Conservation (phyloP, 2,888 invertebrate species). For the Diloba caeruleocephala region DNA sequence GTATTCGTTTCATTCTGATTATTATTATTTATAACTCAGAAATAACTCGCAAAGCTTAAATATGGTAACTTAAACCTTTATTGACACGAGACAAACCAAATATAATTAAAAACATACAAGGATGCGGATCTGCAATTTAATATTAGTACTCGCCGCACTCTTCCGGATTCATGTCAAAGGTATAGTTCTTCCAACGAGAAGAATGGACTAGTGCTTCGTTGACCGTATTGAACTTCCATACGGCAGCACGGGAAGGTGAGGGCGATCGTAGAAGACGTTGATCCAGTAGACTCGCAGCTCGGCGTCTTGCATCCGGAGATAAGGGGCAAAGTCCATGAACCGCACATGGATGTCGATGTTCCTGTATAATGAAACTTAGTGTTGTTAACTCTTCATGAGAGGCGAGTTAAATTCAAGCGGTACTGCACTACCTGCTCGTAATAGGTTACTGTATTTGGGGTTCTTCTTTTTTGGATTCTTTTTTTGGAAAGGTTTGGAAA, state of each 20-base stretch:
- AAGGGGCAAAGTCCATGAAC: conserved; percentile 69
- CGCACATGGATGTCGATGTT: conserved; percentile 58
- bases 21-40: conserved; percentile 12
- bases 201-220: conserved; percentile 79
- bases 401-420: no score
- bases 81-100: conserved; percentile 34
- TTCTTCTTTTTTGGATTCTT: no score
- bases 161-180: conserved; percentile 64
- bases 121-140: background rate
- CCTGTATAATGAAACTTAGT: conserved; percentile 55
- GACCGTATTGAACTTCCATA: conserved; percentile 83
- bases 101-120: conserved; percentile 12
- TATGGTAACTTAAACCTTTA: conserved; percentile 39
- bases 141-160: conserved; percentile 54
- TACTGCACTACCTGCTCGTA: no score
- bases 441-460: no score
- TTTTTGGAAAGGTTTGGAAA: no score
- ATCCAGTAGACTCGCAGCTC: conserved; percentile 73
- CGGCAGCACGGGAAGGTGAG: conserved; percentile 60
- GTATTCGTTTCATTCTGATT: conserved; percentile 21
- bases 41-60: background rate
- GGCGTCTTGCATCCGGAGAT: conserved; percentile 74
- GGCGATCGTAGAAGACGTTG: conserved; percentile 68
- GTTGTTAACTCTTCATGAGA: no score
- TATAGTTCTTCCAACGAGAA: conserved; percentile 76